A percentile compares a stretch with the other conserved stretches of the same genome.
phyloP scores from a whole-genome alignment of 37 sponge, comb jelly and placozoan genomes.

The Chondrilla cf. caribensis region DNA sequence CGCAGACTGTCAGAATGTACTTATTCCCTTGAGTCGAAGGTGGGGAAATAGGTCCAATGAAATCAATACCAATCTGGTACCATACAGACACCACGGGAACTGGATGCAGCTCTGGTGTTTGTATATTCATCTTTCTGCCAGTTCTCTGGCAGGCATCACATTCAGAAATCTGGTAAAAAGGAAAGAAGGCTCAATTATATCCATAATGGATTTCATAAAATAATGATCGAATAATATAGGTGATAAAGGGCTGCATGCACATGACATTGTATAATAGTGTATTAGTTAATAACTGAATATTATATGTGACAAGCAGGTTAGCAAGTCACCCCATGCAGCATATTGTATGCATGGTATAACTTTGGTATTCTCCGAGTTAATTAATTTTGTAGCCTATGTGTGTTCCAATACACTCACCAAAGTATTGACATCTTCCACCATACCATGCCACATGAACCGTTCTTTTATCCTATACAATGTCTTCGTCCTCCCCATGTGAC shows the following conservation, averaged over 20 bases:
- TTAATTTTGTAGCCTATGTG: background rate
- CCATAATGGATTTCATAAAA: background rate
- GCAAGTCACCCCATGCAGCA: no score
- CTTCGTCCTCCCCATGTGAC: constrained; percentile 23
- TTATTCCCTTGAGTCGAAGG: constrained; percentile 17
- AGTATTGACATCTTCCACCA: constrained; percentile 15
- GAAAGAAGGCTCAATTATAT: no score
- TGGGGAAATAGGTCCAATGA: constrained; percentile 26
- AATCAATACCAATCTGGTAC: constrained; percentile 29
- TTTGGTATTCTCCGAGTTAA: no score
- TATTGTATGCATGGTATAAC: no score
- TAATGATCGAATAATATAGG: background rate
- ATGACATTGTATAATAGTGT: background rate
- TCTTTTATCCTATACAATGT: constrained; percentile 24
- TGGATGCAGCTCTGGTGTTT: constrained; percentile 39
- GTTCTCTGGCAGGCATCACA: constrained; percentile 1
- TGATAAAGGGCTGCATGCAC: background rate
- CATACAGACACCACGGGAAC: constrained; percentile 49
- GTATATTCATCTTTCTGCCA: background rate
- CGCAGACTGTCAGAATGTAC: constrained; percentile 59
- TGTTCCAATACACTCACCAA: no score
- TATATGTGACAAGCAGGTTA: no score
- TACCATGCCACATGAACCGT: constrained; percentile 38
- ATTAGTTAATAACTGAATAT: no score
- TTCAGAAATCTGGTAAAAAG: background rate